Evolutionary conservation across 1,140 invertebrate species (phyloP).

Genomic region (Platorchestia sp.): DNA sequence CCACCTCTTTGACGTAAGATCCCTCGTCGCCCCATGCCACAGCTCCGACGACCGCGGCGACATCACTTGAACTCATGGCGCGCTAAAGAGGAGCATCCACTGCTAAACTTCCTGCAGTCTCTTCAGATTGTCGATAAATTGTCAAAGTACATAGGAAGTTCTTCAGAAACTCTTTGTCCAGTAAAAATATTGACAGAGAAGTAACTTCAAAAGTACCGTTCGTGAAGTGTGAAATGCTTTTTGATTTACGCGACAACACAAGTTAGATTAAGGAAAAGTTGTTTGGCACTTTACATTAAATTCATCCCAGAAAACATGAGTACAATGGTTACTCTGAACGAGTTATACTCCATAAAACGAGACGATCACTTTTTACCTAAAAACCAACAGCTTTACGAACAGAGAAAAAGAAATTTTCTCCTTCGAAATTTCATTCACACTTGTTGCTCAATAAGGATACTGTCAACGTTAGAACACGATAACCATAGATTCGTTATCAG

Average conservation of each 20-base stretch:
- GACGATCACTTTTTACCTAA: neutral
- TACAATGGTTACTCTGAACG: neutral
- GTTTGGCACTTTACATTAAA: neutral
- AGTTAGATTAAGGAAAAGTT: neutral
- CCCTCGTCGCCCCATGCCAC: constrained; percentile 85
- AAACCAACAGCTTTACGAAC: neutral
- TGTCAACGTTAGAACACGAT: neutral
- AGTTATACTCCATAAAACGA: neutral
- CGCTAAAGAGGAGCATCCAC: neutral
- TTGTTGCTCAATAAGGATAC: neutral
- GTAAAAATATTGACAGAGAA: neutral
- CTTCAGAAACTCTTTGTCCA: neutral
- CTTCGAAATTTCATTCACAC: neutral
- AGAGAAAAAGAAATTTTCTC: neutral
- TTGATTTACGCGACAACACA: neutral
- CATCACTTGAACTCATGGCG: constrained; percentile 66
- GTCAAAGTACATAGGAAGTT: neutral
- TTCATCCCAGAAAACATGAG: neutral
- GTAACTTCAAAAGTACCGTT: neutral
- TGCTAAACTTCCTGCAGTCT: neutral
- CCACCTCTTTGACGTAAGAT: constrained; percentile 83
- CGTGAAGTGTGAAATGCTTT: neutral
- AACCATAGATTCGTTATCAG: neutral
- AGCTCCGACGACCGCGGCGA: constrained; percentile 68
- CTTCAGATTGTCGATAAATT: constrained; percentile 1